These are phyloP conservation scores for Holothuria scabra DNA, from an alignment of 53 echinoderm and acorn worm species.

Conservation along the genomic window DNA sequence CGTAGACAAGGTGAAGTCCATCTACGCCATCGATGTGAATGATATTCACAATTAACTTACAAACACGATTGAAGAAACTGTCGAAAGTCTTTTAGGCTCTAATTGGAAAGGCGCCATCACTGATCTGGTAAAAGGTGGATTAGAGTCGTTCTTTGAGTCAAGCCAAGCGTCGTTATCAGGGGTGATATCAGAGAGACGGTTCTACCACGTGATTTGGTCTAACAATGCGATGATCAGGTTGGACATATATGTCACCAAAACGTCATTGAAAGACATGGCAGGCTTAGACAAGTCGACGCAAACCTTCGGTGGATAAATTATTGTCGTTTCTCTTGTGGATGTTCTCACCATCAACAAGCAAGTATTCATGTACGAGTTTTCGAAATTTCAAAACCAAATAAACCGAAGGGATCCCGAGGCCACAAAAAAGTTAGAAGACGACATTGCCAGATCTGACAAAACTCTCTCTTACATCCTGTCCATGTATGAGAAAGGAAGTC, in stretches of 20 bases:
- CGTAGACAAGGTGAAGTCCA: too few species aligned
- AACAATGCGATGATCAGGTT: conserved; percentile 14
- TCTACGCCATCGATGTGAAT: too few species aligned
- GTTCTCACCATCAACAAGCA: not conserved
- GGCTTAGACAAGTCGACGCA: not conserved
- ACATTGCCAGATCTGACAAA: too few species aligned
- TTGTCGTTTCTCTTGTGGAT: not conserved
- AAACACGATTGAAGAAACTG: not conserved
- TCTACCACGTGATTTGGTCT: not conserved
- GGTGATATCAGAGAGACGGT: not conserved
- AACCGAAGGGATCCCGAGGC: not conserved
- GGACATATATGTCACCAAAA: not conserved
- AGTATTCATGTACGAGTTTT: conserved; percentile 21
- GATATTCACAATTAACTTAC: too few species aligned
- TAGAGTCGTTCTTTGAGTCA: not conserved
- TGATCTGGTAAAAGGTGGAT: not conserved
- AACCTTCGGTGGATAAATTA: not conserved
- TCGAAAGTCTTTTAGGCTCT: not conserved
- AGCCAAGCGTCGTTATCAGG: not conserved
- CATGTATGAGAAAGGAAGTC: too few species aligned
- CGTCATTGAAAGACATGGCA: not conserved
- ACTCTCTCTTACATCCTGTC: too few species aligned
- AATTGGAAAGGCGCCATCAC: not conserved
- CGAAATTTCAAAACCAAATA: conserved; percentile 2
- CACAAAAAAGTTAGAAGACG: too few species aligned